A percentile compares a stretch with the other conserved stretches of the same genome.
phyloP scores from a whole-genome alignment of 92 coral and sea anemone species.

The Siderastrea radians region DNA sequence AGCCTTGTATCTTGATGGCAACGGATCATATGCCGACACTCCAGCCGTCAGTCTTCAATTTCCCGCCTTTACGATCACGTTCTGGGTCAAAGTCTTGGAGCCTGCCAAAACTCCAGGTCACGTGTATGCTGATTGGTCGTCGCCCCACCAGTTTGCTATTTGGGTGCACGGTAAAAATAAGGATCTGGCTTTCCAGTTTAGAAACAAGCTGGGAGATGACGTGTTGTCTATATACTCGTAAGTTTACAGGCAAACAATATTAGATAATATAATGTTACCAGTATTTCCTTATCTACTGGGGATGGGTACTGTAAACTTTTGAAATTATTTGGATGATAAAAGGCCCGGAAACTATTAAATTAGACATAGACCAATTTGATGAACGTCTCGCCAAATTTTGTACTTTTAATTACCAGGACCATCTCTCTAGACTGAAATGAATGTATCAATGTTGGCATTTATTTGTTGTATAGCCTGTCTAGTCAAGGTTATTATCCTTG shows the following conservation, averaged over 20 bases:
- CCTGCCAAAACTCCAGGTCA: conserved; percentile 51
- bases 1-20: conserved; percentile 46
- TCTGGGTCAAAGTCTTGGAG: conserved; percentile 52
- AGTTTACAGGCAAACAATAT: background rate
- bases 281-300: too few relatives aligned
- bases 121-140: conserved; percentile 57
- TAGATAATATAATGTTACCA: background rate
- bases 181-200: conserved; percentile 1
- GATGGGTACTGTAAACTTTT: too few relatives aligned
- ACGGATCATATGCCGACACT: conserved; percentile 51
- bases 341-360: too few relatives aligned
- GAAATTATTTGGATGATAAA: too few relatives aligned
- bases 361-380: too few relatives aligned
- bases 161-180: conserved; percentile 22
- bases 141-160: conserved; percentile 50
- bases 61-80: conserved; percentile 46
- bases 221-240: background rate
- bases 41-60: conserved; percentile 65
- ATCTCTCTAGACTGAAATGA: too few relatives aligned
- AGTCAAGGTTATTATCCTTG: too few relatives aligned
- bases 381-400: too few relatives aligned
- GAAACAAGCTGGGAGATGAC: background rate
- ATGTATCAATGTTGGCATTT: too few relatives aligned
- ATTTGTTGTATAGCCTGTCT: too few relatives aligned
- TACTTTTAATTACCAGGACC: too few relatives aligned